Evolutionary conservation across 2,888 invertebrate species (phyloP).

Genomic region (Psylliodes chrysocephalus): DNA sequence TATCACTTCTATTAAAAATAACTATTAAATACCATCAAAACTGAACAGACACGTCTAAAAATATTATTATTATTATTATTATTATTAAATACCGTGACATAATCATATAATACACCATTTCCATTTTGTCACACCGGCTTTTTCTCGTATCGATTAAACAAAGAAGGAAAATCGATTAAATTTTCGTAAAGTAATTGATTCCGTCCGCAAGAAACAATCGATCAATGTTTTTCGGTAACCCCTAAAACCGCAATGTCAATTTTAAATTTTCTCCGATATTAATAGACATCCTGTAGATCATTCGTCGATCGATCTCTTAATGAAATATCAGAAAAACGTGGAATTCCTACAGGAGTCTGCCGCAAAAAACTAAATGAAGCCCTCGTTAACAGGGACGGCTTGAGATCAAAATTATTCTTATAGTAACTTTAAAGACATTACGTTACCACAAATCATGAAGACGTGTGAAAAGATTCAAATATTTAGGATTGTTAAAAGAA

Average conservation of each 20-base stretch:
- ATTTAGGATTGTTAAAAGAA: too few relatives aligned
- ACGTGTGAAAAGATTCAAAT: too few relatives aligned
- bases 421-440: too few relatives aligned
- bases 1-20: too few relatives aligned
- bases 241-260: slow-evolving; percentile 28
- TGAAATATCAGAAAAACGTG: slow-evolving; percentile 29
- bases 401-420: too few relatives aligned
- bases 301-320: slow-evolving; percentile 29
- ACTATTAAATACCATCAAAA: too few relatives aligned
- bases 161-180: background rate
- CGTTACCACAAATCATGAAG: too few relatives aligned
- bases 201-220: slow-evolving; percentile 1
- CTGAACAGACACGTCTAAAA: too few relatives aligned
- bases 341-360: slow-evolving; percentile 11
- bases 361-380: slow-evolving; percentile 27
- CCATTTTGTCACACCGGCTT: background rate
- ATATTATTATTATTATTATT: too few relatives aligned
- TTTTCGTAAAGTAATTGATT: slow-evolving; percentile 2
- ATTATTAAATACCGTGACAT: too few relatives aligned
- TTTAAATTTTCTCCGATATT: slow-evolving; percentile 20
- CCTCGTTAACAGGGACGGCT: slow-evolving; percentile 9
- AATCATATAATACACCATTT: too few relatives aligned
- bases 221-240: slow-evolving; percentile 12
- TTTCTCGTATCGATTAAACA: slow-evolving; percentile 5
- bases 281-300: slow-evolving; percentile 25